Base-by-base conservation (phyloP, 2,888 invertebrate species). In the Lasioglossum leucozonium region DNA sequence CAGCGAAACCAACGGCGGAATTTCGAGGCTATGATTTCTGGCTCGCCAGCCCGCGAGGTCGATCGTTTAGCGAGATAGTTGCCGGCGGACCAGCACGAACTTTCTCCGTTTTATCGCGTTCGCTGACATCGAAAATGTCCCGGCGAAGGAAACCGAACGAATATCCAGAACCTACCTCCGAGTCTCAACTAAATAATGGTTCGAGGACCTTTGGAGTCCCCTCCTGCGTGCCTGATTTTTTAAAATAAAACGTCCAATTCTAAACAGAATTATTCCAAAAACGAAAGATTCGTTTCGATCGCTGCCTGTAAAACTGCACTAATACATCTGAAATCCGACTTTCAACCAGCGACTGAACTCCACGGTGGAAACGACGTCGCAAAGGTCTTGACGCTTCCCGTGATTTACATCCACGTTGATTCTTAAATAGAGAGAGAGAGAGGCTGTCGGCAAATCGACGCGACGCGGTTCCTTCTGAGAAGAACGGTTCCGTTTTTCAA, bases 61-160 rank as follows among this genome's bases (percentile, higher is more conserved):
- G 87, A 89, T 89, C 42, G 51, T 18, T 22, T 22, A 26, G 47
- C 11, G 26, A 67, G 86, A 86, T 86, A 82, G 51, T 74, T 8
- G n/a, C 6, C 13, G 18, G 37, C 22, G 30, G 30, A 62, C 62
- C 62, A 26, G 65, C 86, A 82, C 86, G 86, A 86, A 86, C 80
- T 82, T 86, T 77, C 71, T 40, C 44, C 58, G 40, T 40, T 75
- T 82, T 82, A 80, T 82, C 82, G 82, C 34, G 30, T 44, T n/a
- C 67, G 11, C 13, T 4, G 74, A 30, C 58, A 30, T 80, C 75
- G 77, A 85, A 79, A 82, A 34, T 26, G 40, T 42, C 13, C 65
- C 1, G 10, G 37, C 22, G 40, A 18, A 13, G 37, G 67, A 34
- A 55, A 55, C 22, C 40, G 37, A 18, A 37, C 16, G 47, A 42